Percentiles rank a stretch among this genome's conserved stretches.
Evolutionary conservation across 2,888 invertebrate genomes (phyloP).

Genomic region (Scotopteryx bipunctaria): DNA sequence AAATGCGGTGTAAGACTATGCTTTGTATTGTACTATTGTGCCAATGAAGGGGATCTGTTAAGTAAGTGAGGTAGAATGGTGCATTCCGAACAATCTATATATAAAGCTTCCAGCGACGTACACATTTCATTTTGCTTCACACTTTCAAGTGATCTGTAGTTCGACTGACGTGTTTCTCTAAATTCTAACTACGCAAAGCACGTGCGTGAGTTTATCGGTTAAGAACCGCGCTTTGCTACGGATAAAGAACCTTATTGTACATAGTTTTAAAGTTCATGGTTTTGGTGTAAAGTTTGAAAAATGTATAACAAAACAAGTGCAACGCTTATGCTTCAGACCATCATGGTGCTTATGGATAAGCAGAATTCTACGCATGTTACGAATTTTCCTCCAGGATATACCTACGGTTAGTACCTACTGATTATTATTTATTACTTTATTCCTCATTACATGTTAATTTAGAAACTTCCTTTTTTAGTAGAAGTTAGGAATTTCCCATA

Average conservation of each 20-base stretch:
- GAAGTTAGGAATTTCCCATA: background rate
- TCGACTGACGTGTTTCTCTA: slow-evolving; percentile 11
- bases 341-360: slow-evolving; percentile 78
- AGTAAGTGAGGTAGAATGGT: slow-evolving; percentile 49
- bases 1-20: too few species aligned
- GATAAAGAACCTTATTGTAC: background rate
- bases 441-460: background rate
- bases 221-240: background rate
- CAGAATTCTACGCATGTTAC: slow-evolving; percentile 73
- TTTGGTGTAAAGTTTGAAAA: slow-evolving; percentile 30
- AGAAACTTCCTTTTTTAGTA: background rate
- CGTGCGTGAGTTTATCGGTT: slow-evolving; percentile 9
- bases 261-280: slow-evolving; percentile 4
- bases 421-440: slow-evolving; percentile 19
- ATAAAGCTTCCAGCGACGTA: slow-evolving; percentile 58
- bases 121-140: slow-evolving; percentile 56
- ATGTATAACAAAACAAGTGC: slow-evolving; percentile 79
- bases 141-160: slow-evolving; percentile 48
- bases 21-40: slow-evolving; percentile 9
- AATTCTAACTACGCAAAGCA: slow-evolving; percentile 13
- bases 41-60: slow-evolving; percentile 18
- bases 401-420: slow-evolving; percentile 62
- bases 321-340: slow-evolving; percentile 77
- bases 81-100: slow-evolving; percentile 63
- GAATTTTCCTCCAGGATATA: slow-evolving; percentile 61